Percentiles rank a stretch among this genome's conserved stretches.
Evolutionary conservation across 2,888 invertebrate species (phyloP).

Genomic region (Agonopterix alstromeriana): DNA sequence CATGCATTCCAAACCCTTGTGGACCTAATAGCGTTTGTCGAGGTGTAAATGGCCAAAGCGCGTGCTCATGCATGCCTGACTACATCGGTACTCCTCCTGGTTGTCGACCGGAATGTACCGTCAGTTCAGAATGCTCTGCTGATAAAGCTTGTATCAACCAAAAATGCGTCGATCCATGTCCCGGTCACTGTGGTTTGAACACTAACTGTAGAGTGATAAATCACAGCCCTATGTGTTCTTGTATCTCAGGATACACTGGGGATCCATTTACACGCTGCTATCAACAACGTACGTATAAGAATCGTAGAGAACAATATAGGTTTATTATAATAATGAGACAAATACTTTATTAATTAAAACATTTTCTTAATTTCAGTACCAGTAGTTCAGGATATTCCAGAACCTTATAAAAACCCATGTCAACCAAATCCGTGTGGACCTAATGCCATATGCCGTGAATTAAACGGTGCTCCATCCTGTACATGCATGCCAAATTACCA

Average conservation of each 20-base stretch:
- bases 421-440: conserved; percentile 83
- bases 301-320: too few relatives aligned
- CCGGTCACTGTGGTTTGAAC: conserved; percentile 81
- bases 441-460: conserved; percentile 78
- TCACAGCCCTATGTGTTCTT: conserved; percentile 88
- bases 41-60: conserved; percentile 82
- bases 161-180: conserved; percentile 87
- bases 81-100: conserved; percentile 85
- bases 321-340: too few relatives aligned
- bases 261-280: conserved; percentile 83
- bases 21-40: conserved; percentile 86
- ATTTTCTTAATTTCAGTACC: conserved; percentile 31
- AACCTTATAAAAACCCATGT: conserved; percentile 77
- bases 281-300: conserved; percentile 56
- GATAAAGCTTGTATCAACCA: conserved; percentile 85
- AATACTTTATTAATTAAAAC: too few relatives aligned
- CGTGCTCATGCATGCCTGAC: conserved; percentile 84
- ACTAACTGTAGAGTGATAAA: conserved; percentile 84
- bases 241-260: conserved; percentile 77
- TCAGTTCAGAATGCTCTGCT: conserved; percentile 84
- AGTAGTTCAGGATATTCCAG: conserved; percentile 29
- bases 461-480: conserved; percentile 79
- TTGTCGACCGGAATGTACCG: conserved; percentile 87
- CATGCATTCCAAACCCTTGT: conserved; percentile 84
- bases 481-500: conserved; percentile 80